Percentiles rank a stretch among this genome's conserved stretches.
Evolutionary conservation across 2,113 vertebrate species (phyloP).

Genomic region (Anguilla rostrata): DNA sequence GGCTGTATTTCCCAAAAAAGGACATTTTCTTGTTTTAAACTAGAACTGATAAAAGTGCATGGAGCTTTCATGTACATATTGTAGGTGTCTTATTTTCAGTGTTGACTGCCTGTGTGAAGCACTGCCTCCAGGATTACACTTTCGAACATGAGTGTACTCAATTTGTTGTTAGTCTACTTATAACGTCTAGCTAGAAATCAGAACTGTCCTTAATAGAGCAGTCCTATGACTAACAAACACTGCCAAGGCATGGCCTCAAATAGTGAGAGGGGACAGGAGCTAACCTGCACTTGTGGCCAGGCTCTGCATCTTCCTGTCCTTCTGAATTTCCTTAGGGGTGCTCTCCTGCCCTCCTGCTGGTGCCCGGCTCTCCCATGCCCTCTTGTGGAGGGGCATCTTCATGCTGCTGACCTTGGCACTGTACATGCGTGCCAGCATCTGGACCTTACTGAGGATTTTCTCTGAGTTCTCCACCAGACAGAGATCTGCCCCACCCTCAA

Average conservation of each 20-base stretch:
- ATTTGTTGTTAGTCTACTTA: too few relatives aligned
- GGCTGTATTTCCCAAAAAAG: too few relatives aligned
- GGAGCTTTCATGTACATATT: too few relatives aligned
- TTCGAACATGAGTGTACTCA: too few relatives aligned
- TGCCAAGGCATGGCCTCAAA: too few relatives aligned
- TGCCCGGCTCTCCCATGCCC: constrained; percentile 23
- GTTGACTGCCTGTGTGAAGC: too few relatives aligned
- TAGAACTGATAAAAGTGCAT: too few relatives aligned
- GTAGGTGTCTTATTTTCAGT: too few relatives aligned
- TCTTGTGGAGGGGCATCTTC: constrained; percentile 69
- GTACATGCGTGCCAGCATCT: constrained; percentile 83
- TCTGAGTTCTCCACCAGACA: constrained; percentile 72
- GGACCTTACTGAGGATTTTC: constrained; percentile 82
- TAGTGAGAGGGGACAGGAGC: background rate
- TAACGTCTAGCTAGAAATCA: background rate
- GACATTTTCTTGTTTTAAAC: too few relatives aligned
- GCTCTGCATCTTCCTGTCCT: background rate
- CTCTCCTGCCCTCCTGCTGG: constrained; percentile 15
- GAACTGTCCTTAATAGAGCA: background rate
- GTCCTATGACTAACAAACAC: background rate
- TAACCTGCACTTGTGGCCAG: background rate
- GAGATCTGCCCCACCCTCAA: constrained; percentile 56
- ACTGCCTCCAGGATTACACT: too few relatives aligned
- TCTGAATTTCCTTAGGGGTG: constrained; percentile 10
- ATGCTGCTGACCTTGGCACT: constrained; percentile 75